phyloP scores from a whole-genome alignment of 2,797 vertebrate genomes.

The Halcyon badia region DNA sequence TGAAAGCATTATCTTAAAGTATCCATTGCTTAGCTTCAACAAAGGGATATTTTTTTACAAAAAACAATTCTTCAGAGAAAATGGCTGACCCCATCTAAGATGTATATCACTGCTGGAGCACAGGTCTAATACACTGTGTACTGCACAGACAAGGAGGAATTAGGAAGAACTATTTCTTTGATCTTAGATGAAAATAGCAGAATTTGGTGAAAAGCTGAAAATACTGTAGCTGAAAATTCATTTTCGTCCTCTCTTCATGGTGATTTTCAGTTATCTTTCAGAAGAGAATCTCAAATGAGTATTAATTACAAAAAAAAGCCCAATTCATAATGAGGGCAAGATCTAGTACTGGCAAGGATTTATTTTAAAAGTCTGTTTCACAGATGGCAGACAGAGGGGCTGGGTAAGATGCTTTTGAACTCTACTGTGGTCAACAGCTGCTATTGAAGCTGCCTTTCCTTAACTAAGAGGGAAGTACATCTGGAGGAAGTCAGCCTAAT shows the following conservation, averaged over 20 bases:
- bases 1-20: not conserved
- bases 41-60: not conserved
- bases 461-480: slow-evolving; percentile 6
- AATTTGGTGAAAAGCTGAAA: not conserved
- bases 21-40: not conserved
- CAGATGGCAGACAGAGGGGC: not conserved
- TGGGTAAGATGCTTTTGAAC: not conserved
- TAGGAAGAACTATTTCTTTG: not conserved
- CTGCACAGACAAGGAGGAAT: not conserved
- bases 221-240: not conserved
- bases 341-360: not conserved
- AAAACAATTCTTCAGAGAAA: not conserved
- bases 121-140: not conserved
- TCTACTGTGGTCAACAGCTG: slow-evolving; percentile 17
- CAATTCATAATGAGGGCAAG: not conserved
- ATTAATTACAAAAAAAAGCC: not conserved
- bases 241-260: not conserved
- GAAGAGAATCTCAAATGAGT: not conserved
- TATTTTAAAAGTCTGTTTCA: not conserved
- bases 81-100: not conserved
- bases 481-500: slow-evolving; percentile 25
- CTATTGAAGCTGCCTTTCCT: not conserved
- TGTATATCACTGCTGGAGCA: not conserved
- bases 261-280: not conserved
- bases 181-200: not conserved